Percentiles rank a stretch among this genome's conserved stretches.
Conservation (phyloP, 2,888 invertebrate genomes). For the Meteorus colon region DNA sequence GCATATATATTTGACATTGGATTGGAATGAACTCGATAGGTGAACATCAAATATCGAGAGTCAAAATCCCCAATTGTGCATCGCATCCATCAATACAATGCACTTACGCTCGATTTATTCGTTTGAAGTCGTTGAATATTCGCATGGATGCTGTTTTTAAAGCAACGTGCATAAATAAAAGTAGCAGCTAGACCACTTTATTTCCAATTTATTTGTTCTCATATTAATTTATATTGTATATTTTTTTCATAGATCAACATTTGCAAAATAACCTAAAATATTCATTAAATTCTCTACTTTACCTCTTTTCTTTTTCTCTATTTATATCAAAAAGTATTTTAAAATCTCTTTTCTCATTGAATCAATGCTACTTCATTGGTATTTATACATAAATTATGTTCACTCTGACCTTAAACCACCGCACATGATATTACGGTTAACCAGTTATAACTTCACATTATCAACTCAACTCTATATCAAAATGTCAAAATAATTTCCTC, state of each 20-base stretch:
- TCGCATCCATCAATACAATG: conserved; percentile 32
- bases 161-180: not conserved
- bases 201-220: not conserved
- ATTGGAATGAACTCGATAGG: not conserved
- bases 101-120: conserved; percentile 57
- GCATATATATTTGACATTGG: not conserved
- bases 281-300: no score
- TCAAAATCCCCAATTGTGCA: not conserved
- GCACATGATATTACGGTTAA: not conserved
- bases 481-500: not conserved
- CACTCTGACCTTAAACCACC: not conserved
- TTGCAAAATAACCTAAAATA: not conserved
- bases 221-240: not conserved
- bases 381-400: not conserved
- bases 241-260: not conserved
- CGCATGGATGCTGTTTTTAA: not conserved
- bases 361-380: no score
- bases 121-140: conserved; percentile 46
- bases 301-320: not conserved
- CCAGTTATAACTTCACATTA: conserved; percentile 27
- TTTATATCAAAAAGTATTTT: not conserved
- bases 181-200: conserved; percentile 11
- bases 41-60: not conserved
- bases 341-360: not conserved
- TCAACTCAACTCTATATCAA: not conserved